These are phyloP conservation scores for Urocolius indicus DNA, from an alignment of 2,113 vertebrate genomes.

Conservation along the genomic window DNA sequence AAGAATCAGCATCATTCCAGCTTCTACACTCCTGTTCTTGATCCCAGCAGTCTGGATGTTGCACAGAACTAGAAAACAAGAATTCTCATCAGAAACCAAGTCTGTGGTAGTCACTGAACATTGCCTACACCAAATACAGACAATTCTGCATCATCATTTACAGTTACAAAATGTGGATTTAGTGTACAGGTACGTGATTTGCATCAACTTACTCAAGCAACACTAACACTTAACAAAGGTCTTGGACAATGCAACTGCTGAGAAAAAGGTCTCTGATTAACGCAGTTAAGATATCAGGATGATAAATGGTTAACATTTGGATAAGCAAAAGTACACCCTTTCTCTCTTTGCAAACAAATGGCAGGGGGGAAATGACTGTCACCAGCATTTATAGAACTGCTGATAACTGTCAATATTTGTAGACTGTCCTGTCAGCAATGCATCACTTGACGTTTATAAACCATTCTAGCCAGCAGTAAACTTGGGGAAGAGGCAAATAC, in stretches of 20 bases:
- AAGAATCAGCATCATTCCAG: not conserved
- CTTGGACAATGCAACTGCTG: not conserved
- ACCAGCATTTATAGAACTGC: not conserved
- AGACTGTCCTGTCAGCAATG: not conserved
- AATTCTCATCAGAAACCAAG: not conserved
- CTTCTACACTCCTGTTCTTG: slow-evolving; percentile 80
- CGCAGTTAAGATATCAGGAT: not conserved
- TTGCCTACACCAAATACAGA: rapidly evolving
- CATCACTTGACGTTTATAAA: not conserved
- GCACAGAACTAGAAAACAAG: slow-evolving; percentile 59
- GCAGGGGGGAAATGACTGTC: rapidly evolving
- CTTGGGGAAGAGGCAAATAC: not conserved
- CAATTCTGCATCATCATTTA: not conserved
- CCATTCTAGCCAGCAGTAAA: not conserved
- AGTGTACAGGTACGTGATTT: rapidly evolving
- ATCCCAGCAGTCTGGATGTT: slow-evolving; percentile 75
- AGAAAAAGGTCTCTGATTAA: not conserved
- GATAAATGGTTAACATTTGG: not conserved
- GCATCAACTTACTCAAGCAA: not conserved
- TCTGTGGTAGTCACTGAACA: not conserved
- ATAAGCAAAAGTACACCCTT: not conserved
- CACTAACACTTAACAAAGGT: not conserved
- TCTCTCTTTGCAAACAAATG: not conserved
- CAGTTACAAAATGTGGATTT: not conserved
- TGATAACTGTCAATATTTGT: not conserved